Base-by-base conservation (phyloP, 2,888 invertebrate species). In the Abrostola triplasia region DNA sequence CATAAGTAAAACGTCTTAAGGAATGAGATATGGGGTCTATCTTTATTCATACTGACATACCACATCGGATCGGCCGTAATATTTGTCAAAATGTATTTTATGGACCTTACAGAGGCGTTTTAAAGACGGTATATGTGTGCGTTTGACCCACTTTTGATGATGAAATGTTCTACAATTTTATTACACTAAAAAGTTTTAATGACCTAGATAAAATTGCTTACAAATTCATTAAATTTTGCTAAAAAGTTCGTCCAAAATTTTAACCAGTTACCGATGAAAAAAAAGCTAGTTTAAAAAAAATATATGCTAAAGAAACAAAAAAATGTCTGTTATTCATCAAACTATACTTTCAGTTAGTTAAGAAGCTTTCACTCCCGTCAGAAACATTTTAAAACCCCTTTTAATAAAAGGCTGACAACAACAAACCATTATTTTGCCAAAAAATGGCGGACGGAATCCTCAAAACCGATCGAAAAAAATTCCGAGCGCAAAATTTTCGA, bases 1-100 rank as follows among this genome's bases (percentile, higher is more conserved):
- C 90, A 89, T 90, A 90, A 90, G 90, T 89, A 87, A 87, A 88
- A 88, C 79, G 89, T 89, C 89, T 88, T 84, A 83, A 79, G 84
- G 81, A 83, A 86, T 91, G 90, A 91, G 81, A 87, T 87, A 91
- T 89, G 89, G 76, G 86, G 83, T 83, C 86, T 84, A 90, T 88
- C 90, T 89, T 90, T 90, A 91, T 90, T 89, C 90, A 90, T 88
- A 85, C 73, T 79, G 79, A 82, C 73, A 78, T 81, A 82, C 80
- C 80, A 84, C 81, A 86, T 85, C 80, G 81, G 79, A 79, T 76
- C 73, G 84, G 70, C 76, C 80, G 79, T 86, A 79, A 83, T 87
- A 90, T 89, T 89, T 90, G 90, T 89, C 88, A 85, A 84, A 87
- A 84, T 83, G 80, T 87, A 81, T 82, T 88, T 84, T 79, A 79